These are phyloP conservation scores for Synchiropus splendidus DNA, from an alignment of 2,113 vertebrate genomes.

Conservation along the genomic window DNA sequence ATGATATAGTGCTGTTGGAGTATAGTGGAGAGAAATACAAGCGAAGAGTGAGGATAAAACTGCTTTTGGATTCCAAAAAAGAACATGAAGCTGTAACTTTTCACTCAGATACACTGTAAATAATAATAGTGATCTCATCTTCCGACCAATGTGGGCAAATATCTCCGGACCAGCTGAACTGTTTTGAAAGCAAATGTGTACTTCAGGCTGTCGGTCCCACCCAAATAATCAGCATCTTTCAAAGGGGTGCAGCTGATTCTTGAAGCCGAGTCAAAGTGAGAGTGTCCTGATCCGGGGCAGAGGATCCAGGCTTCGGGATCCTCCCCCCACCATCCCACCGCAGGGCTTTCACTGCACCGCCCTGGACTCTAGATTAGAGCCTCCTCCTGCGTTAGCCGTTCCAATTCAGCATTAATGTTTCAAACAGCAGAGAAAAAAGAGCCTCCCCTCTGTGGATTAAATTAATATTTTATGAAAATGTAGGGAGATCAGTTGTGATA, in stretches of 20 bases:
- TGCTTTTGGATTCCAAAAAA: no score
- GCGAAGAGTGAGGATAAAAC: no score
- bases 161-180: no score
- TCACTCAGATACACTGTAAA: no score
- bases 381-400: conserved; percentile 42
- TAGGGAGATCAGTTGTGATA: conserved; percentile 44
- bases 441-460: conserved; percentile 26
- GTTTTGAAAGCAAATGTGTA: no score
- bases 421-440: conserved; percentile 32
- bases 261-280: conserved; percentile 45
- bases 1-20: no score
- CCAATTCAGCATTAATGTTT: conserved; percentile 60
- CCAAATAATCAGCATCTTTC: conserved; percentile 52
- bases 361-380: conserved; percentile 47
- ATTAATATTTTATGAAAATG: conserved; percentile 3
- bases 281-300: conserved; percentile 43
- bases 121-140: no score
- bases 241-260: no score
- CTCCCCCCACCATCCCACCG: conserved; percentile 24
- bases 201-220: conserved; percentile 40
- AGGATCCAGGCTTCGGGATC: conserved; percentile 37
- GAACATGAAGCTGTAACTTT: no score
- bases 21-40: no score
- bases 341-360: conserved; percentile 37
- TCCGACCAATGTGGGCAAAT: no score